Evolutionary conservation across 2,113 vertebrate species (phyloP).

Genomic region (Calypte anna): DNA sequence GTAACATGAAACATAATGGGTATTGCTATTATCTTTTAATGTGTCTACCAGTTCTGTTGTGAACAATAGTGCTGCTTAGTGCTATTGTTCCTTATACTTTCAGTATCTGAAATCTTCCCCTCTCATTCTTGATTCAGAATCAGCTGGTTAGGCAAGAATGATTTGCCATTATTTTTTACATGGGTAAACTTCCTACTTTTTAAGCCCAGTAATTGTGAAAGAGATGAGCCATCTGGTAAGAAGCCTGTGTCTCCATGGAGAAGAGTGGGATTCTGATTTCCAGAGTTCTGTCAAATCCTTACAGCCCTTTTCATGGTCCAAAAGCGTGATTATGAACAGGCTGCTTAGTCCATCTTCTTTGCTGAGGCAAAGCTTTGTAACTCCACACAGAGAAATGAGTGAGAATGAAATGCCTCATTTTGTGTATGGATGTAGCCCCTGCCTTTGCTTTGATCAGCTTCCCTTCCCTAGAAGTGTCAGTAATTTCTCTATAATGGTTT

Average conservation of each 20-base stretch:
- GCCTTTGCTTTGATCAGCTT: background rate
- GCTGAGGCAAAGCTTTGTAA: background rate
- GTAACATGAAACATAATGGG: background rate
- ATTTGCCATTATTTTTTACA: background rate
- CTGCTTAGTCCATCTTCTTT: background rate
- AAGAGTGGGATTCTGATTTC: rapidly evolving
- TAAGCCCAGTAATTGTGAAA: background rate
- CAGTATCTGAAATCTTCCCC: background rate
- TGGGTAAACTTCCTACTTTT: background rate
- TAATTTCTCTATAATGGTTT: background rate
- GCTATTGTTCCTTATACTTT: background rate
- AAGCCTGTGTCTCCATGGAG: background rate
- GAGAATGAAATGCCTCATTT: background rate
- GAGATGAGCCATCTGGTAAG: background rate
- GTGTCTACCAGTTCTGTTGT: background rate
- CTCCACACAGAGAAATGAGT: background rate
- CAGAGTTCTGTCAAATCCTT: background rate
- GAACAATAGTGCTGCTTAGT: background rate
- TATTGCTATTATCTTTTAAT: background rate
- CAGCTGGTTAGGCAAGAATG: background rate
- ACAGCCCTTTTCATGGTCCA: background rate
- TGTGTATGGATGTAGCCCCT: background rate
- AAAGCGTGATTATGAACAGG: background rate
- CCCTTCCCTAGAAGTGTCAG: background rate
- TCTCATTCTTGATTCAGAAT: background rate